Base-by-base conservation (phyloP, 2,113 vertebrate species). In the Craseonycteris thonglongyai region DNA sequence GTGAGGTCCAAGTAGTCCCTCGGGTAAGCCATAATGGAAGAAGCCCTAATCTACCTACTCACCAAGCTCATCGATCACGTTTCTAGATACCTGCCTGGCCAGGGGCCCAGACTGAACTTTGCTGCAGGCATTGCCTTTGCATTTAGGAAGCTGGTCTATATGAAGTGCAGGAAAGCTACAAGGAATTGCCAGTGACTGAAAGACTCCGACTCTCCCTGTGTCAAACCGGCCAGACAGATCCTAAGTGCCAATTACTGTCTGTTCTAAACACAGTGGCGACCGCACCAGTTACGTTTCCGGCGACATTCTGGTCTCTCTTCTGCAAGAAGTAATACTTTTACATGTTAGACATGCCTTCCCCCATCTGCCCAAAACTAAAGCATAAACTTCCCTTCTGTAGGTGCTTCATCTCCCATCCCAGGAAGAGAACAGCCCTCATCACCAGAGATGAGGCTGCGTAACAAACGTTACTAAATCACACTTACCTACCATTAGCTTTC, bases 71-170 rank as follows among this genome's bases (percentile, higher is more conserved):
- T 38, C 49, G 76, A 90, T 56, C 72, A 61, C 0, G 0, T 59
- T 66, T 87, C 80, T 24, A 58, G 90, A 71, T 72, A 76, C 66
- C 56, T 30, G 68, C 16, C 47, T 72, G 66, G 75, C 61, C 28
- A 1, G 65, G 84, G 33, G 45, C 63, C 80, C 0, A 0, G n/a
- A 28, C 56, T 72, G 38, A 49, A 61, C 28, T 40, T 21, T 0
- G 59, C 35, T 1, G 0, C 30, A 9, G 22, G 12, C 42, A 7
- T 21, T 15, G 35, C n/a, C n/a, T 72, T n/a, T 3, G 21, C 68
- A 30, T 45, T 15, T 69, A n/a, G 28, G 4, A 0, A 49, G 14
- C n/a, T 28, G 51, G 45, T 75, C 82, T 58, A 24, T 45, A 80
- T 54, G 22, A 58, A 56, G 75, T 5, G 40, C 56, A 0, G 38